Conservation (phyloP, 2,888 invertebrate species). For the Coenonympha arcania region DNA sequence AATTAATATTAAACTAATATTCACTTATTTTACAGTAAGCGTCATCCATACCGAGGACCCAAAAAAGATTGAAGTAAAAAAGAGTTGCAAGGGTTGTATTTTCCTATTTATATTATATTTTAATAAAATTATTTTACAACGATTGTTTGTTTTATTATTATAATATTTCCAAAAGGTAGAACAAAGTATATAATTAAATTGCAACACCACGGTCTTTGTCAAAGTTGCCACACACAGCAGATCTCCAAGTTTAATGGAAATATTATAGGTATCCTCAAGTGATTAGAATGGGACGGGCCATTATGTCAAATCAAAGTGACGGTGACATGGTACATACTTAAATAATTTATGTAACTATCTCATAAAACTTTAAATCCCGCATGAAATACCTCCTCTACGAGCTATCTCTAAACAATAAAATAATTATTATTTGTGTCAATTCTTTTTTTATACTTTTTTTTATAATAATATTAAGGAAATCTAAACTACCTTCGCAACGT, state of each 20-base stretch:
- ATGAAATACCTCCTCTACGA: too few species aligned
- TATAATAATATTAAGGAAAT: too few species aligned
- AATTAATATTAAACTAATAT: too few species aligned
- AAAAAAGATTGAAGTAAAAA: slow-evolving; percentile 48
- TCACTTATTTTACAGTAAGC: slow-evolving; percentile 51
- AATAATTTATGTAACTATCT: too few species aligned
- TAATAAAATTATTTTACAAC: not conserved
- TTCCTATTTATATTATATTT: not conserved
- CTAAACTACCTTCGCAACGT: too few species aligned
- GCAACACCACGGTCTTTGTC: not conserved
- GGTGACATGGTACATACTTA: too few species aligned
- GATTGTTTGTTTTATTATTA: not conserved
- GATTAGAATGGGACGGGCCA: not conserved
- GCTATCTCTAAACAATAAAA: too few species aligned
- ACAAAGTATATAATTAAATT: not conserved
- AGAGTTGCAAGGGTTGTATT: not conserved
- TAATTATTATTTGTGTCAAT: too few species aligned
- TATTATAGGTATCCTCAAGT: not conserved
- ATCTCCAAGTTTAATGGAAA: not conserved
- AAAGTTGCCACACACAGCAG: not conserved
- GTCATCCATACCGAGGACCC: slow-evolving; percentile 55
- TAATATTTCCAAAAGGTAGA: not conserved
- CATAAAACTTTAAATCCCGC: too few species aligned
- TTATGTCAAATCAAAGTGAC: too few species aligned
- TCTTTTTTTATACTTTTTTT: too few species aligned